phyloP scores from a whole-genome alignment of 2,888 invertebrate species.

The Aspidapion aeneum region DNA sequence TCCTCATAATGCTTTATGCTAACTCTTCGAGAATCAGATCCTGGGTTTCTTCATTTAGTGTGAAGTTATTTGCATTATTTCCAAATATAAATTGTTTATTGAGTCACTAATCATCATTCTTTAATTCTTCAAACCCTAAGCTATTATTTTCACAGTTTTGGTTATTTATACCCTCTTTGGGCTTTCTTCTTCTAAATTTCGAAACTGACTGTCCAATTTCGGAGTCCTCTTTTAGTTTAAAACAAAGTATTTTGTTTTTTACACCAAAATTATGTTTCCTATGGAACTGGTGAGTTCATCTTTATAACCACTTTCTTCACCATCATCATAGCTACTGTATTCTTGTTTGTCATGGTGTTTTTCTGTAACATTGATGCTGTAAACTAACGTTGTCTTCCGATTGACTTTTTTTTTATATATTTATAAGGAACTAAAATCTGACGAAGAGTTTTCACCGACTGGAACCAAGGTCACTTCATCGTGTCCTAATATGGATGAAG shows the following conservation, averaged over 20 bases:
- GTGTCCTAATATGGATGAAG: constrained; percentile 36
- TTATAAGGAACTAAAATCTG: constrained; percentile 47
- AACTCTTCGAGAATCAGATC: constrained; percentile 42
- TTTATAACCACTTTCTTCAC: constrained; percentile 90
- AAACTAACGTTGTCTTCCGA: constrained; percentile 41
- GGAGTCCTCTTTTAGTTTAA: no score
- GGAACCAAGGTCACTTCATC: constrained; percentile 48
- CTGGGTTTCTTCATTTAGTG: constrained; percentile 37
- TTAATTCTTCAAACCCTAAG: no score
- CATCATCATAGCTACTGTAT: constrained; percentile 82
- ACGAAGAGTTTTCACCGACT: constrained; percentile 44
- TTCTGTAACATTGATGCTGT: constrained; percentile 48
- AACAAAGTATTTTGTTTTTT: no score
- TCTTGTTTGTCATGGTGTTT: constrained; percentile 45
- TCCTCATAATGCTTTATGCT: constrained; percentile 38
- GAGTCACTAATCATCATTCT: no score
- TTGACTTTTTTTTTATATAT: constrained; percentile 44
- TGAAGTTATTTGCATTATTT: constrained; percentile 12
- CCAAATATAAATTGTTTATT: no score
- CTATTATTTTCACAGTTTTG: no score
- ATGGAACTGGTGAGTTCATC: constrained; percentile 56
- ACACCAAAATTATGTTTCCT: constrained; percentile 45
- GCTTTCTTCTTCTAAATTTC: no score
- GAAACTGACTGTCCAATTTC: no score
- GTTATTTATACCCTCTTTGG: no score